phyloP scores from a whole-genome alignment of 2,113 vertebrate genomes.

The Rynchops niger region DNA sequence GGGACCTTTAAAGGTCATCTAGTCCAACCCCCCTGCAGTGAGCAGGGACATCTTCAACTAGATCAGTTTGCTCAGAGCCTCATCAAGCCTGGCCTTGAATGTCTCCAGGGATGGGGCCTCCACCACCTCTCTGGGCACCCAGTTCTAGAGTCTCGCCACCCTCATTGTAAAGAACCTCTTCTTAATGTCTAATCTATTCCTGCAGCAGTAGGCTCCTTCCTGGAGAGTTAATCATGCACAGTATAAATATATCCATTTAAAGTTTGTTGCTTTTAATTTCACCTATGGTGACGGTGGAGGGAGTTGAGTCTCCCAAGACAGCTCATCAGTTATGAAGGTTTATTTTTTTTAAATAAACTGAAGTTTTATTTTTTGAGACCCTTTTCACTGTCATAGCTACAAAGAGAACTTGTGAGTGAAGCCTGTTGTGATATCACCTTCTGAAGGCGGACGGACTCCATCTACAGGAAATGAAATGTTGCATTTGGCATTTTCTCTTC shows the following conservation, averaged over 20 bases:
- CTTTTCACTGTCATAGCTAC: not conserved
- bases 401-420: not conserved
- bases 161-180: no score
- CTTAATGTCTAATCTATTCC: not conserved
- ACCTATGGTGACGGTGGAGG: not conserved
- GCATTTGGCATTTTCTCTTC: conserved; percentile 26
- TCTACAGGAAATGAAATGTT: not conserved
- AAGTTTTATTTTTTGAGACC: not conserved
- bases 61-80: no score
- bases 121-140: no score
- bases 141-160: no score
- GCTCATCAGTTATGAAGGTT: not conserved
- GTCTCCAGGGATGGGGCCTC: no score
- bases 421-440: not conserved
- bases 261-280: not conserved
- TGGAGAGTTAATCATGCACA: not conserved
- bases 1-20: no score
- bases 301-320: not conserved
- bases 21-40: no score
- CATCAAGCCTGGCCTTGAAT: no score
- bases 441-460: not conserved
- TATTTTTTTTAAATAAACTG: not conserved
- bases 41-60: no score
- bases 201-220: not conserved
- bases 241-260: not conserved